Evolutionary conservation across 2,797 vertebrate species (phyloP).

Genomic region (Enteromius treurensis): DNA sequence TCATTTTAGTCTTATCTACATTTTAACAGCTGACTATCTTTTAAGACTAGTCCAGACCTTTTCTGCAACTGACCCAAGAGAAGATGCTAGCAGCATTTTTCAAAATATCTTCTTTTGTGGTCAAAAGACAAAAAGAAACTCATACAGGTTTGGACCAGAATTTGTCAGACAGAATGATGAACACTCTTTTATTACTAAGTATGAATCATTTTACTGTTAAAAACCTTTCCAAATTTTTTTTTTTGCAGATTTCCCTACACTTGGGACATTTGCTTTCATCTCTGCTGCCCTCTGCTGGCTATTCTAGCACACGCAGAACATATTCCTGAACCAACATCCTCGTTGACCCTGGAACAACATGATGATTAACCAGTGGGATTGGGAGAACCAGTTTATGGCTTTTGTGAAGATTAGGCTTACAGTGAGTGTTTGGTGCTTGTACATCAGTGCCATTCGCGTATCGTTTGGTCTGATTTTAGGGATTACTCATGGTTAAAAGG

Average conservation of each 20-base stretch:
- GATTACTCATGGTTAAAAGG: too few relatives aligned
- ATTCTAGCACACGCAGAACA: neutral
- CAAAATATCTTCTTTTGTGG: neutral
- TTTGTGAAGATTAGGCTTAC: too few relatives aligned
- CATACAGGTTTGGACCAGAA: neutral
- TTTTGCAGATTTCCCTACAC: neutral
- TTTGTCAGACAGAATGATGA: neutral
- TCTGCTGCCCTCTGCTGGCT: conserved; percentile 55
- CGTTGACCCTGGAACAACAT: too few relatives aligned
- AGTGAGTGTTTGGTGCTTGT: too few relatives aligned
- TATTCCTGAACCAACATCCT: too few relatives aligned
- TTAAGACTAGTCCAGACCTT: neutral
- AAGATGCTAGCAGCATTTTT: neutral
- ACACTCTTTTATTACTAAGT: neutral
- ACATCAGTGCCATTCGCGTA: too few relatives aligned
- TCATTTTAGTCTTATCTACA: neutral
- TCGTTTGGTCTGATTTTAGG: too few relatives aligned
- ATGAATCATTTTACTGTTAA: neutral
- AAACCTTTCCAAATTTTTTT: neutral
- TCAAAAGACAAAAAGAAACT: neutral
- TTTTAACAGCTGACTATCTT: neutral
- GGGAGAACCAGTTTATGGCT: too few relatives aligned
- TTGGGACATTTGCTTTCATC: neutral
- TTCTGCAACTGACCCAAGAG: neutral
- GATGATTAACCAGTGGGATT: too few relatives aligned